A percentile compares a stretch with the other conserved stretches of the same genome.
Conservation (phyloP, 2,888 invertebrate species). For the Drosophila eohydei region DNA sequence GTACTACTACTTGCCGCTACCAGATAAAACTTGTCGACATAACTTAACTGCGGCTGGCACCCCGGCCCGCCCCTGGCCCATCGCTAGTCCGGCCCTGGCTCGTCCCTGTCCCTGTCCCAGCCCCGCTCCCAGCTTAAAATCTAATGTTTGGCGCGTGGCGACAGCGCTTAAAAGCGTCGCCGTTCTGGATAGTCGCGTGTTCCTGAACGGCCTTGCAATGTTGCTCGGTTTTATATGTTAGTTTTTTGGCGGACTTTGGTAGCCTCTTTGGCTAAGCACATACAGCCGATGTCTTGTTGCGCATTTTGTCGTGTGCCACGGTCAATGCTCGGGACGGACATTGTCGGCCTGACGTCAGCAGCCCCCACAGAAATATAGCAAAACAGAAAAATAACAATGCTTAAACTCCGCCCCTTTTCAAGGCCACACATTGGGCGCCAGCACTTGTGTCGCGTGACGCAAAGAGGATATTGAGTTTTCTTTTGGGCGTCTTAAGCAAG, state of each 20-base stretch:
- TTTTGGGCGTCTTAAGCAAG: slow-evolving; percentile 40
- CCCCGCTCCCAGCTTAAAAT: not conserved
- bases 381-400: not conserved
- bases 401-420: slow-evolving; percentile 49
- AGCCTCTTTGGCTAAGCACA: not conserved
- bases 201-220: slow-evolving; percentile 49
- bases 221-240: not conserved
- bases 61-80: not conserved
- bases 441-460: slow-evolving; percentile 71
- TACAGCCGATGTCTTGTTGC: slow-evolving; percentile 68
- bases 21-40: slow-evolving; percentile 67
- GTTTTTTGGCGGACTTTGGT: slow-evolving; percentile 9
- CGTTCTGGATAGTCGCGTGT: slow-evolving; percentile 66
- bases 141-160: slow-evolving; percentile 68
- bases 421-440: slow-evolving; percentile 71
- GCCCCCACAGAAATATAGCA: slow-evolving; percentile 7
- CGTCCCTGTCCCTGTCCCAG: not conserved
- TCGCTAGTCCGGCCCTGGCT: no score
- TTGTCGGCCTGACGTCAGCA: slow-evolving; percentile 65
- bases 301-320: slow-evolving; percentile 69
- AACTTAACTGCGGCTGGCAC: slow-evolving; percentile 57
- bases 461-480: slow-evolving; percentile 65
- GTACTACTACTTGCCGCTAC: slow-evolving; percentile 30
- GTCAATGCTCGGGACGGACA: slow-evolving; percentile 60
- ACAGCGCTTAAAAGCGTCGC: slow-evolving; percentile 54